phyloP scores from a whole-genome alignment of 2,888 invertebrate species.

The Hemaris fuciformis region DNA sequence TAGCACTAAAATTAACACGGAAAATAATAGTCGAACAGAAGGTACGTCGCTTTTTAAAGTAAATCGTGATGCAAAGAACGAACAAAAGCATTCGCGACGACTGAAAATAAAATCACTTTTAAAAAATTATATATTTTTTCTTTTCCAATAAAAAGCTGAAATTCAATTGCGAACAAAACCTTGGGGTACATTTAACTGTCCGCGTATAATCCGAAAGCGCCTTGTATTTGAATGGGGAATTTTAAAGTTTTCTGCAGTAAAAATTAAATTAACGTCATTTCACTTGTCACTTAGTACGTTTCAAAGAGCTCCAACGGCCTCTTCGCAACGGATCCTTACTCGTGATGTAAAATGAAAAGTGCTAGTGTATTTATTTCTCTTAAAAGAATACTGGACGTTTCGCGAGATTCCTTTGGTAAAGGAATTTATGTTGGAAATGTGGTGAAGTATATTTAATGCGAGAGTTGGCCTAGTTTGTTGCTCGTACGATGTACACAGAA shows the following conservation, averaged over 20 bases:
- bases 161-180: conserved; percentile 3
- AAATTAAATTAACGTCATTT: conserved; percentile 2
- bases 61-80: too few relatives aligned
- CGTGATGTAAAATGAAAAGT: neutral
- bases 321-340: neutral
- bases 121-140: neutral
- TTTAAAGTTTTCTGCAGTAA: neutral
- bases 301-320: neutral
- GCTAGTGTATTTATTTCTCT: too few relatives aligned
- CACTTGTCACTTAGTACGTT: neutral
- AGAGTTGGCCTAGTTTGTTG: too few relatives aligned
- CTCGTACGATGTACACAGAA: too few relatives aligned
- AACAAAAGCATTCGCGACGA: neutral
- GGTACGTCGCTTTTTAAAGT: too few relatives aligned
- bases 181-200: neutral
- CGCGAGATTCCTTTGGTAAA: neutral
- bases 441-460: too few relatives aligned
- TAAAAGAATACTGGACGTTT: neutral
- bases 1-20: too few relatives aligned
- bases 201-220: neutral
- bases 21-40: too few relatives aligned
- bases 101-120: neutral
- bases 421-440: too few relatives aligned
- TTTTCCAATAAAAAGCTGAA: neutral
- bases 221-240: neutral